Conservation (phyloP, 2,888 invertebrate genomes). For the Oscheius myriophilus region DNA sequence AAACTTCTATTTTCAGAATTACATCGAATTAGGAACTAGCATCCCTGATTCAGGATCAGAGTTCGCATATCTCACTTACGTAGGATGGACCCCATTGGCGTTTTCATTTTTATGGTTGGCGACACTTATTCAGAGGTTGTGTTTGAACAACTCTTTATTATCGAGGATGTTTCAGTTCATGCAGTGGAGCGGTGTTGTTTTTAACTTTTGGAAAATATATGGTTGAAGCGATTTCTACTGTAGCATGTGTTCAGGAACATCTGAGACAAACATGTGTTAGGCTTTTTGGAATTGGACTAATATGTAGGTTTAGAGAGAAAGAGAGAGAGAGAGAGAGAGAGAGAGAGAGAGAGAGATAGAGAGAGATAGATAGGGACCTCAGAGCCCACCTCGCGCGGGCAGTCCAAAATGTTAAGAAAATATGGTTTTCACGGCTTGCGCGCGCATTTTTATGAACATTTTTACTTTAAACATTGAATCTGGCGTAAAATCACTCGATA, state of each 20-base stretch:
- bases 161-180: constrained; percentile 43
- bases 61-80: constrained; percentile 49
- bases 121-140: constrained; percentile 39
- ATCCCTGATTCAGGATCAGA: constrained; percentile 53
- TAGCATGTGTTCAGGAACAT: constrained; percentile 32
- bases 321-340: too few relatives aligned
- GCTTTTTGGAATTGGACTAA: constrained; percentile 45
- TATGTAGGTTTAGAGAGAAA: constrained; percentile 36
- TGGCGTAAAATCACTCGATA: too few relatives aligned
- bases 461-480: too few relatives aligned
- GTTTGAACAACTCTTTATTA: too few relatives aligned
- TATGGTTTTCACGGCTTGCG: too few relatives aligned
- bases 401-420: too few relatives aligned
- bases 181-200: constrained; percentile 45
- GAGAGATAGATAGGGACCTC: too few relatives aligned
- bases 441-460: too few relatives aligned
- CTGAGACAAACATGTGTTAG: constrained; percentile 24
- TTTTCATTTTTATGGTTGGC: constrained; percentile 53
- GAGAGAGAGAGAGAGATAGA: too few relatives aligned
- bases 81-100: constrained; percentile 52
- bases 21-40: constrained; percentile 52
- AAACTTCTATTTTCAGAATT: constrained; percentile 37
- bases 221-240: constrained; percentile 41
- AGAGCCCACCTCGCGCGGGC: too few relatives aligned
- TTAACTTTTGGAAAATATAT: constrained; percentile 50